These are phyloP conservation scores for Macrosiphum euphorbiae DNA, from an alignment of 2,888 invertebrate genomes.

Conservation along the genomic window DNA sequence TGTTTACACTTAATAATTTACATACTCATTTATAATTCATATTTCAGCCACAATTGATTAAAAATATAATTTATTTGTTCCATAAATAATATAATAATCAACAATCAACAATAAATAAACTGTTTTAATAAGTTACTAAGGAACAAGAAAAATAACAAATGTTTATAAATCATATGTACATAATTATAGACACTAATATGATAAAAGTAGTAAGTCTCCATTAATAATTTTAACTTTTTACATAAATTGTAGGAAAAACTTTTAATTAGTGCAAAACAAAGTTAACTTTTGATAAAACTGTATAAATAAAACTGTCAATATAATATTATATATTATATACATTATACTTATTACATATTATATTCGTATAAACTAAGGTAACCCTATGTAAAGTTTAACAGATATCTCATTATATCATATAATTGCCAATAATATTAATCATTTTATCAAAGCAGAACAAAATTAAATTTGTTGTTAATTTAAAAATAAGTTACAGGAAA, in stretches of 20 bases:
- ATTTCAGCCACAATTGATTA: neutral
- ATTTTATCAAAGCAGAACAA: conserved; percentile 57
- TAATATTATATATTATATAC: neutral
- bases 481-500: conserved; percentile 39
- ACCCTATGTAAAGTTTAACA: conserved; percentile 33
- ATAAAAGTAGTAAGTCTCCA: conserved; percentile 47
- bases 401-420: neutral
- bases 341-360: neutral
- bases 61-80: conserved; percentile 19
- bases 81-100: conserved; percentile 24
- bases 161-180: conserved; percentile 41
- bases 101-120: conserved; percentile 47
- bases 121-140: conserved; percentile 58
- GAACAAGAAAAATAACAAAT: conserved; percentile 52
- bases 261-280: conserved; percentile 58
- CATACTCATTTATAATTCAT: neutral
- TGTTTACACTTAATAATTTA: neutral
- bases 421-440: conserved; percentile 54
- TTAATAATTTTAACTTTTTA: conserved; percentile 41
- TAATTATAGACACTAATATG: conserved; percentile 44
- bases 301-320: conserved; percentile 46
- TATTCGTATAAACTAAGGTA: conserved; percentile 40
- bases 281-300: conserved; percentile 56
- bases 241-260: conserved; percentile 39
- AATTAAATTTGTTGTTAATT: conserved; percentile 49